Percentiles rank a stretch among this genome's conserved stretches.
phyloP scores from a whole-genome alignment of 2,113 vertebrate species.

The Odontesthes bonariensis region DNA sequence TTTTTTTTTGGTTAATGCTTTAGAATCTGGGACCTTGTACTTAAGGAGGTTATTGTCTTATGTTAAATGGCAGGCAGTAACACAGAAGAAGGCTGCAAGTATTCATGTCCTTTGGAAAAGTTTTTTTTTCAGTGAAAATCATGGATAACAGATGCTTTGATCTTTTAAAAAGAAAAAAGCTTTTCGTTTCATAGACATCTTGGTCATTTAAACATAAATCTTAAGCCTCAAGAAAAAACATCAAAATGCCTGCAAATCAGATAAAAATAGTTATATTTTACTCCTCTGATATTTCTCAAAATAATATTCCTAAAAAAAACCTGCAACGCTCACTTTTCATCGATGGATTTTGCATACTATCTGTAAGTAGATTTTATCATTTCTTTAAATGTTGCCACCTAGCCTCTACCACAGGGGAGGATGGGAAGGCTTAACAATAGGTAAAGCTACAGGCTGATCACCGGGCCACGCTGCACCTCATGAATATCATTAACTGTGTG shows the following conservation, averaged over 20 bases:
- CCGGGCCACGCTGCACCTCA: slow-evolving; percentile 70
- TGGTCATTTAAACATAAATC: slow-evolving; percentile 25
- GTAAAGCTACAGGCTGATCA: slow-evolving; percentile 68
- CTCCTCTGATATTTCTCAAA: slow-evolving; percentile 2
- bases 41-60: slow-evolving; percentile 90
- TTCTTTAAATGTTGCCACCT: slow-evolving; percentile 63
- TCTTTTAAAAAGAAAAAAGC: slow-evolving; percentile 33
- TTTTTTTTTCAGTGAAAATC: slow-evolving; percentile 53
- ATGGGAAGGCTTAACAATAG: slow-evolving; percentile 71
- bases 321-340: slow-evolving; percentile 23
- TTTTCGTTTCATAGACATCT: slow-evolving; percentile 4
- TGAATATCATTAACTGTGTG: slow-evolving; percentile 83
- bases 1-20: slow-evolving; percentile 86
- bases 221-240: slow-evolving; percentile 13
- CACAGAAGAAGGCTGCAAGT: slow-evolving; percentile 45
- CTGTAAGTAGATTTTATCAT: slow-evolving; percentile 66
- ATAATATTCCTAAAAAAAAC: background rate
- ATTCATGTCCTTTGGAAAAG: slow-evolving; percentile 67
- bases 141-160: slow-evolving; percentile 61
- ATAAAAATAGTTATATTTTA: slow-evolving; percentile 21
- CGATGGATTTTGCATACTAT: slow-evolving; percentile 25
- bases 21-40: slow-evolving; percentile 86
- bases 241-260: background rate
- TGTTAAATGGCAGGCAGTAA: slow-evolving; percentile 81
- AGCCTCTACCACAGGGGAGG: slow-evolving; percentile 57